These are phyloP conservation scores for Ceratina japonica DNA, from an alignment of 1,140 invertebrate genomes.

Conservation along the genomic window DNA sequence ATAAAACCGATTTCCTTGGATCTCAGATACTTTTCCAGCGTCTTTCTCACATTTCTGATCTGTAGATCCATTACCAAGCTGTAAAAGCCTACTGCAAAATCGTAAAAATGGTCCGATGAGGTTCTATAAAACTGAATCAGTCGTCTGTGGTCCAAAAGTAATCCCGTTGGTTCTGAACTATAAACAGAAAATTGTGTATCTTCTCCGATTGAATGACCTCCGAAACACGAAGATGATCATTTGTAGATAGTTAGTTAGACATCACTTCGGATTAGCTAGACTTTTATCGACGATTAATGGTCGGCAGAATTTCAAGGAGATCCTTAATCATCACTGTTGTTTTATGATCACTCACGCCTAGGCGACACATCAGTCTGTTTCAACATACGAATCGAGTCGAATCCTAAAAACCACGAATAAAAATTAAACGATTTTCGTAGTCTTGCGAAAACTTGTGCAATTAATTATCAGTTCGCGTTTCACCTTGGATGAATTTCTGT, in stretches of 20 bases:
- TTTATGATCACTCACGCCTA: neutral
- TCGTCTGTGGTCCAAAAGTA: no score
- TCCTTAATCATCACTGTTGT: neutral
- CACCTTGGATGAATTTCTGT: neutral
- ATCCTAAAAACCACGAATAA: no score
- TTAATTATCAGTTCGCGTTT: neutral
- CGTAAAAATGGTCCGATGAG: no score
- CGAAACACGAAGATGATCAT: neutral
- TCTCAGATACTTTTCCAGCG: no score
- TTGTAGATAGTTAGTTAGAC: neutral
- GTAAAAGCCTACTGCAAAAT: no score
- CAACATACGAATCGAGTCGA: neutral
- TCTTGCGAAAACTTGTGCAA: neutral
- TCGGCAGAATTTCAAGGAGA: neutral
- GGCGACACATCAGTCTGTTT: neutral
- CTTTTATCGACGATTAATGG: neutral
- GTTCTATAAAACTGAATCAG: no score
- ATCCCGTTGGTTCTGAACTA: no score
- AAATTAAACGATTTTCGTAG: neutral
- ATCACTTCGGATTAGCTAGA: conserved; percentile 5
- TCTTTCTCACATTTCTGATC: no score
- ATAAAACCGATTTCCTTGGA: no score
- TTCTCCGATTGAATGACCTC: neutral
- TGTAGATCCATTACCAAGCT: no score
- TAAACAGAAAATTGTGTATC: neutral